Percentiles rank a stretch among this genome's conserved stretches.
Conservation (phyloP, 2,113 vertebrate genomes). For the Symphodus melops region DNA sequence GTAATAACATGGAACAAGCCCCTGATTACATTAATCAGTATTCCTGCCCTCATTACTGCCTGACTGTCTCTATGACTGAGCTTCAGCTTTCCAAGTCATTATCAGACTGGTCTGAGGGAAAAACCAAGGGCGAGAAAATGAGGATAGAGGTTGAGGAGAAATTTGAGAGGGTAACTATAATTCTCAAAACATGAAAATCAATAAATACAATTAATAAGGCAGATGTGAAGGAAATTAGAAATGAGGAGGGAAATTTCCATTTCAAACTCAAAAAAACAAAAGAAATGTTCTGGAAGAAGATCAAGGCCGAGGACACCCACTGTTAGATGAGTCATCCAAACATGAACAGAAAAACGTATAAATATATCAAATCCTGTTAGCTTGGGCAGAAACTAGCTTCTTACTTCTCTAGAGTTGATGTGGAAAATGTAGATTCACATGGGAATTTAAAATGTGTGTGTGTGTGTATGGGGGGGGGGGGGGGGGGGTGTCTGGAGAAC, state of each 20-base stretch:
- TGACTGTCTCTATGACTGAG: conserved; percentile 22
- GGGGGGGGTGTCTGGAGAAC: background rate
- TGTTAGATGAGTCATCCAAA: conserved; percentile 69
- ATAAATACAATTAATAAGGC: conserved; percentile 31
- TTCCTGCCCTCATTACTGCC: conserved; percentile 37
- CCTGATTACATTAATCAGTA: conserved; percentile 36
- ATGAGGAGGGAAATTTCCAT: conserved; percentile 24
- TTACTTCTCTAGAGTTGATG: conserved; percentile 29
- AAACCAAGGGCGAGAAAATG: conserved; percentile 17
- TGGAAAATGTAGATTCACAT: conserved; percentile 36
- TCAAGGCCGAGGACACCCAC: conserved; percentile 73
- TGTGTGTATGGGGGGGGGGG: conserved; percentile 2
- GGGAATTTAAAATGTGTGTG: conserved; percentile 5
- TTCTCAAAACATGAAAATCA: conserved; percentile 38
- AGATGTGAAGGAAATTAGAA: conserved; percentile 36
- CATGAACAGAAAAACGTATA: conserved; percentile 63
- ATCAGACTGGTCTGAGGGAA: conserved; percentile 20
- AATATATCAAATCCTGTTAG: conserved; percentile 69
- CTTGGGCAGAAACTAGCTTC: conserved; percentile 39
- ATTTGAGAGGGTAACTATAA: conserved; percentile 10
- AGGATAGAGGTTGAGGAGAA: background rate
- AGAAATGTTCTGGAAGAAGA: conserved; percentile 59
- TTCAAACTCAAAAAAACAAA: conserved; percentile 32
- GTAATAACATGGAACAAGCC: conserved; percentile 26
- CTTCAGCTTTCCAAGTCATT: conserved; percentile 27